Evolutionary conservation across 2,888 invertebrate species (phyloP).

Genomic region (Synergus umbraculus): DNA sequence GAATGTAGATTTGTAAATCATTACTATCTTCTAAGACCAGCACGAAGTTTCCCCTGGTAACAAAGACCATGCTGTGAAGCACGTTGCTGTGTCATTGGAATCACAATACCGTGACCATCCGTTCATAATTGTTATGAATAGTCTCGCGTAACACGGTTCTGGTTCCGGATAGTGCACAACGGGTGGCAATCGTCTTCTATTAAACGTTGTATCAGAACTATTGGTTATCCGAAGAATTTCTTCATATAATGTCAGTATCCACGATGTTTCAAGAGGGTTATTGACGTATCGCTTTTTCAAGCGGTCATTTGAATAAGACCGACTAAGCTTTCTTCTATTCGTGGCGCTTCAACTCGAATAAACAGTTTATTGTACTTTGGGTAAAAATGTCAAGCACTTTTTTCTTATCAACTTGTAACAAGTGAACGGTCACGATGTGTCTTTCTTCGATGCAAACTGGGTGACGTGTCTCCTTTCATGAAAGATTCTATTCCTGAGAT

Average conservation of each 20-base stretch:
- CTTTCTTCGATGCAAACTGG: conserved; percentile 39
- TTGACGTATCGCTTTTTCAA: not conserved
- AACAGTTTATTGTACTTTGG: not conserved
- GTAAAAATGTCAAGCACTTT: conserved; percentile 36
- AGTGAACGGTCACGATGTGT: conserved; percentile 41
- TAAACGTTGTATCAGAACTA: conserved; percentile 30
- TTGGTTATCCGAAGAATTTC: not conserved
- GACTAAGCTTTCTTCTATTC: not conserved
- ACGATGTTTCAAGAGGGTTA: not conserved
- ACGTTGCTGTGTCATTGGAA: conserved; percentile 16
- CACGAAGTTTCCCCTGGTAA: not conserved
- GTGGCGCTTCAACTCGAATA: not conserved
- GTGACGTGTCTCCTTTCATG: conserved; percentile 11
- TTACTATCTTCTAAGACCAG: too few relatives aligned
- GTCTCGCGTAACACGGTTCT: conserved; percentile 64
- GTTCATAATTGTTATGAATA: conserved; percentile 60
- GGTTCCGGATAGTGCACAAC: conserved; percentile 58
- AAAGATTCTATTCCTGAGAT: not conserved
- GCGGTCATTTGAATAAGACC: not conserved
- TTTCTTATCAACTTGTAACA: conserved; percentile 24
- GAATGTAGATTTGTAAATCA: not conserved
- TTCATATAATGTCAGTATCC: not conserved
- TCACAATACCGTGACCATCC: conserved; percentile 12
- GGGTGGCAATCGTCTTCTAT: conserved; percentile 62
- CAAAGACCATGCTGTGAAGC: conserved; percentile 22